These are phyloP conservation scores for Dryobota labecula DNA, from an alignment of 2,888 invertebrate species.

Conservation along the genomic window DNA sequence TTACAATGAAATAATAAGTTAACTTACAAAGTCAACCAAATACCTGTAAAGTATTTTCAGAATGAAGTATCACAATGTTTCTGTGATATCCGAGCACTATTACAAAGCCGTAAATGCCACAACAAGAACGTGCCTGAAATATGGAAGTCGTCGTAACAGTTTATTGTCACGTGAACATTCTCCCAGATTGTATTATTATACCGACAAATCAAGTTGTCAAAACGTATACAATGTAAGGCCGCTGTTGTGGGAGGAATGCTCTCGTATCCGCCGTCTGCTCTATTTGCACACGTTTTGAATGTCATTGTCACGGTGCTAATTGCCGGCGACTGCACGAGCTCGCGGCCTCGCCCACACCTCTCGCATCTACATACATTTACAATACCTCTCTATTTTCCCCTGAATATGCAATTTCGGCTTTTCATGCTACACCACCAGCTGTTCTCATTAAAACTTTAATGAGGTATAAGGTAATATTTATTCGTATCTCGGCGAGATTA, in stretches of 20 bases:
- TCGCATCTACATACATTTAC: conserved; percentile 69
- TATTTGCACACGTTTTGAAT: conserved; percentile 89
- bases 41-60: conserved; percentile 34
- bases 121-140: conserved; percentile 64
- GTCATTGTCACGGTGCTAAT: conserved; percentile 88
- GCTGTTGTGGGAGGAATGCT: conserved; percentile 62
- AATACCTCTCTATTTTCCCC: conserved; percentile 69
- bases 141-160: conserved; percentile 61
- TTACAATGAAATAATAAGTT: conserved; percentile 18
- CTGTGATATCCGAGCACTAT: conserved; percentile 50
- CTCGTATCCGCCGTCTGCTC: conserved; percentile 70
- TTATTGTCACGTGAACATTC: conserved; percentile 60
- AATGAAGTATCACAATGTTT: conserved; percentile 47
- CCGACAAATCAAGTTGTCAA: conserved; percentile 64
- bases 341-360: conserved; percentile 62
- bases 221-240: conserved; percentile 42
- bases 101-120: conserved; percentile 65
- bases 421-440: conserved; percentile 60
- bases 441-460: conserved; percentile 73
- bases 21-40: conserved; percentile 20
- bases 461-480: conserved; percentile 67
- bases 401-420: conserved; percentile 72
- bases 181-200: conserved; percentile 64
- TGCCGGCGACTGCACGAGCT: conserved; percentile 74
- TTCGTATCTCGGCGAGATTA: conserved; percentile 60